Conservation (phyloP, 1,140 invertebrate species). For the Cepaea nemoralis region DNA sequence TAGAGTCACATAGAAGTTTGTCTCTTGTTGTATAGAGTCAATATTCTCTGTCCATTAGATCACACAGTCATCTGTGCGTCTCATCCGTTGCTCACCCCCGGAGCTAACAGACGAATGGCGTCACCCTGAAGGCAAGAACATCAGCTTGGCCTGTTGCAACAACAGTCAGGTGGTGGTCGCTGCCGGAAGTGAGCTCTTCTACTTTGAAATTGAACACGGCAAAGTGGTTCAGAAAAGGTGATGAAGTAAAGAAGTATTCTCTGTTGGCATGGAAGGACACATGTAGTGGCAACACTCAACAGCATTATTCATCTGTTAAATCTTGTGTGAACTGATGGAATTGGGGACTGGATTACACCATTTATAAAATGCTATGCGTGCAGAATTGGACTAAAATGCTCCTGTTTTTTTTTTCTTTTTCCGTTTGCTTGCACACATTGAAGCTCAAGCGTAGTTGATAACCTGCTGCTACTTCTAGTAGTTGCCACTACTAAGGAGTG, state of each 20-base stretch:
- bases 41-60: constrained; percentile 81
- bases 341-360: no score
- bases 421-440: no score
- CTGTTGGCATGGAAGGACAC: not conserved
- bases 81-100: constrained; percentile 80
- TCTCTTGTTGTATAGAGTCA: no score
- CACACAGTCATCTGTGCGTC: constrained; percentile 80
- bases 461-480: no score
- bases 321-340: no score
- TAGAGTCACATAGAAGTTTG: no score
- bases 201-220: constrained; percentile 83
- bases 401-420: no score
- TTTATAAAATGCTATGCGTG: no score
- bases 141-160: constrained; percentile 92
- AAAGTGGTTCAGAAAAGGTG: constrained; percentile 70
- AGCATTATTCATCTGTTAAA: not conserved
- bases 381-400: no score
- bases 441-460: no score
- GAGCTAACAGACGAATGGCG: constrained; percentile 83
- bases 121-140: constrained; percentile 81
- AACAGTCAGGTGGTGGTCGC: constrained; percentile 87
- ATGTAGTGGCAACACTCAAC: not conserved
- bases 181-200: constrained; percentile 89
- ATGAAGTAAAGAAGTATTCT: no score
- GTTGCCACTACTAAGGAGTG: no score